Percentiles rank a stretch among this genome's conserved stretches.
Evolutionary conservation across 2,113 vertebrate genomes (phyloP).

Genomic region (Verasper variegatus): DNA sequence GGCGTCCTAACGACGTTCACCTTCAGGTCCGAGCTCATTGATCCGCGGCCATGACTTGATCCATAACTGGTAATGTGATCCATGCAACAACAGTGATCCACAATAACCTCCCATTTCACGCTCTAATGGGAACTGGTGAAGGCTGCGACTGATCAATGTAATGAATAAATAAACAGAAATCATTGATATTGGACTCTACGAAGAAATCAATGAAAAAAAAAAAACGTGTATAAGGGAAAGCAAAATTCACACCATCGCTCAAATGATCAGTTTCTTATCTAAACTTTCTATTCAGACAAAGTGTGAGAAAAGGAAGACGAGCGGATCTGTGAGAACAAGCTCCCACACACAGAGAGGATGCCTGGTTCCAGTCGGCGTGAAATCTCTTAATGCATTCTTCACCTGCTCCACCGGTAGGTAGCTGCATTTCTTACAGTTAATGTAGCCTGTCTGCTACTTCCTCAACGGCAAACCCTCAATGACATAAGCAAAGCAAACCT

Average conservation of each 20-base stretch:
- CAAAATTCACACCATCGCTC: not conserved
- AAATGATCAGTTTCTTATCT: conserved; percentile 20
- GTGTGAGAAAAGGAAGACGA: not conserved
- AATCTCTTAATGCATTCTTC: conserved; percentile 56
- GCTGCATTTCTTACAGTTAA: conserved; percentile 24
- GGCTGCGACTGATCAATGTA: conserved; percentile 36
- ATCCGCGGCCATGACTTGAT: conserved; percentile 56
- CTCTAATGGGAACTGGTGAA: conserved; percentile 39
- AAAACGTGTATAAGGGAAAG: too few relatives aligned
- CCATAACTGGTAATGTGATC: conserved; percentile 72
- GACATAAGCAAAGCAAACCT: not conserved
- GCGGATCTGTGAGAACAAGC: conserved; percentile 48
- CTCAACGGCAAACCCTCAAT: conserved; percentile 3
- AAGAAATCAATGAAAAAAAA: conserved; percentile 5
- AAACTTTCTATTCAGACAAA: conserved; percentile 28
- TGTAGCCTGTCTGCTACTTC: conserved; percentile 32
- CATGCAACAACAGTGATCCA: conserved; percentile 45
- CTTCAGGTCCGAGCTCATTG: conserved; percentile 68
- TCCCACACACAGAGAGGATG: conserved; percentile 47
- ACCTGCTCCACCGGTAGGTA: conserved; percentile 22
- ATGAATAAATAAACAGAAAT: conserved; percentile 59
- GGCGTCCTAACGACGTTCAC: conserved; percentile 69
- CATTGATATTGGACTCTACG: not conserved
- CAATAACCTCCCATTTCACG: conserved; percentile 57
- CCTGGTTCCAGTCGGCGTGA: conserved; percentile 42